Evolutionary conservation across 1,140 invertebrate species (phyloP).

Genomic region (Drosophila baimaii): DNA sequence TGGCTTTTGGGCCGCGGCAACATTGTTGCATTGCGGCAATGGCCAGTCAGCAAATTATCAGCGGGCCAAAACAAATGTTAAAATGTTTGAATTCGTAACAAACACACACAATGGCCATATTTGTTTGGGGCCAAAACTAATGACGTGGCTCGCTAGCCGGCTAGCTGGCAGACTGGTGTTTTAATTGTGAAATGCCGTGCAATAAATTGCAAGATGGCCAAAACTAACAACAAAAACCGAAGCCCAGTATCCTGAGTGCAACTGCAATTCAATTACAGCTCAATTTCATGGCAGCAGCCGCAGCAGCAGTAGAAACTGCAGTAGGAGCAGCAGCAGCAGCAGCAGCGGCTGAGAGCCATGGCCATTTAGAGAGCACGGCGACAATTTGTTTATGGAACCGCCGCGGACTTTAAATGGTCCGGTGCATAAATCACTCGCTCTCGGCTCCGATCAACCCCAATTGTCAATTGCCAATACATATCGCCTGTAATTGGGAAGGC

Average conservation of each 20-base stretch:
- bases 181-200: slow-evolving; percentile 78
- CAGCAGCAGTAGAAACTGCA: slow-evolving; percentile 8
- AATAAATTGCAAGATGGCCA: slow-evolving; percentile 81
- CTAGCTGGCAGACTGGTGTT: slow-evolving; percentile 34
- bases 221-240: slow-evolving; percentile 44
- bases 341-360: slow-evolving; percentile 43
- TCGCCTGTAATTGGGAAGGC: slow-evolving; percentile 66
- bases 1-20: slow-evolving; percentile 33
- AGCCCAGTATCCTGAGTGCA: slow-evolving; percentile 67
- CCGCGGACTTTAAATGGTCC: slow-evolving; percentile 75
- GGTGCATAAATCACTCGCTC: slow-evolving; percentile 76
- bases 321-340: slow-evolving; percentile 25
- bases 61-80: slow-evolving; percentile 71
- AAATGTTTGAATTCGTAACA: slow-evolving; percentile 79
- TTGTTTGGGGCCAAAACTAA: slow-evolving; percentile 71
- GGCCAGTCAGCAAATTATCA: slow-evolving; percentile 54
- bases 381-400: slow-evolving; percentile 83
- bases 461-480: slow-evolving; percentile 71
- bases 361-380: slow-evolving; percentile 77
- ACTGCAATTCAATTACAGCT: slow-evolving; percentile 78
- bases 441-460: slow-evolving; percentile 52
- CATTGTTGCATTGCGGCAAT: slow-evolving; percentile 40
- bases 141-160: slow-evolving; percentile 63
- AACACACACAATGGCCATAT: slow-evolving; percentile 77
- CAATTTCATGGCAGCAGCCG: slow-evolving; percentile 67